phyloP scores from a whole-genome alignment of 2,113 vertebrate genomes.

The Neogale vison region DNA sequence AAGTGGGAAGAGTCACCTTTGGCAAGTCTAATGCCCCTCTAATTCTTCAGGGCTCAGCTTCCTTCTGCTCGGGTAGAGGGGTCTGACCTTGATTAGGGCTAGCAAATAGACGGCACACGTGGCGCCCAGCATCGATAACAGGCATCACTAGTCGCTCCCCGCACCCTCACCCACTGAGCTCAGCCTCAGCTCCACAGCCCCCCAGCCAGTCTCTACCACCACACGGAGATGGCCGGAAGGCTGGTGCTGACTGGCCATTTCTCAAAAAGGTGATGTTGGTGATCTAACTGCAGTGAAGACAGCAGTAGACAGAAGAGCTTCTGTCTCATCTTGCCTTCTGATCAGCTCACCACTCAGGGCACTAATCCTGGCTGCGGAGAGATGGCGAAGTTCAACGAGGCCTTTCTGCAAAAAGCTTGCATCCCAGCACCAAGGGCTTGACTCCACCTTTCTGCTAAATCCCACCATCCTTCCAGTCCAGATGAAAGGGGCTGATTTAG shows the following conservation, averaged over 20 bases:
- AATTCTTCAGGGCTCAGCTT: not conserved
- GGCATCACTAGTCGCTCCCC: slow-evolving; percentile 13
- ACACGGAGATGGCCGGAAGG: not conserved
- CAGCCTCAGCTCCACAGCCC: not conserved
- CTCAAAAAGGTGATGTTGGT: not conserved
- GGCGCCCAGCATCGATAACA: not conserved
- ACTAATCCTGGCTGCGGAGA: not conserved
- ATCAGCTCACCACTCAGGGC: not conserved
- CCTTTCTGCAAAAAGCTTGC: not conserved
- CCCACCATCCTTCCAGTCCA: not conserved
- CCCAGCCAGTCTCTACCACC: not conserved
- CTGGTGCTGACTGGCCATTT: not conserved
- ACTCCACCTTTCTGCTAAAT: not conserved
- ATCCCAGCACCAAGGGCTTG: not conserved
- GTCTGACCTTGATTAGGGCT: not conserved
- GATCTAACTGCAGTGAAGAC: not conserved
- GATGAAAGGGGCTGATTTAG: not conserved
- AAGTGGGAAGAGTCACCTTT: not conserved
- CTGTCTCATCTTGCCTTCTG: not conserved
- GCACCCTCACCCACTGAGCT: not conserved
- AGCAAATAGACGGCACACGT: not conserved
- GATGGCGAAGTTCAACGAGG: not conserved
- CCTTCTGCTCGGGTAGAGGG: not conserved
- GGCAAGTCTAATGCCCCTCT: not conserved
- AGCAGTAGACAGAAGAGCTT: too few relatives aligned